phyloP scores from a whole-genome alignment of 2,888 invertebrate genomes.

The Chaetogeoica ovagalla region DNA sequence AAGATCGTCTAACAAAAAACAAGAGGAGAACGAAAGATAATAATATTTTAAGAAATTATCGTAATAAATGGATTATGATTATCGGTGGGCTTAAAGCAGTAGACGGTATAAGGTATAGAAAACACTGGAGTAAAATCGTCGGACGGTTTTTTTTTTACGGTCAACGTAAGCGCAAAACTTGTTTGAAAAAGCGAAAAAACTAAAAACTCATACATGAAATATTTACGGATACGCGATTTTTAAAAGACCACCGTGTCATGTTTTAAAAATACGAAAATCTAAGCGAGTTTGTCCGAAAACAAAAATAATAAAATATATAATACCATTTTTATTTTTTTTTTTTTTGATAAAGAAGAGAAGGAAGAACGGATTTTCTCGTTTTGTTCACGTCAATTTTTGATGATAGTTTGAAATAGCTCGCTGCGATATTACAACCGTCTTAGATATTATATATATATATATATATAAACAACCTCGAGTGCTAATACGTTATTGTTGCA shows the following conservation, averaged over 20 bases:
- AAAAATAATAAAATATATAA: neutral
- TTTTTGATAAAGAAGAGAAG: neutral
- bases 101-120: too few species aligned
- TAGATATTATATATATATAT: neutral
- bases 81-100: too few species aligned
- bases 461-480: neutral
- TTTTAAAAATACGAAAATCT: neutral
- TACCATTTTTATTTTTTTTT: too few species aligned
- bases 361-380: neutral
- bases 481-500: constrained; percentile 13
- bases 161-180: too few species aligned
- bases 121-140: too few species aligned
- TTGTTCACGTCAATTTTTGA: constrained; percentile 7
- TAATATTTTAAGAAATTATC: too few species aligned
- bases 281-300: neutral
- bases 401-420: neutral
- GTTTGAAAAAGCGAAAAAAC: too few species aligned
- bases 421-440: neutral
- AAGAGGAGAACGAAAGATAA: too few species aligned
- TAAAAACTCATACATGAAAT: too few species aligned
- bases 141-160: too few species aligned
- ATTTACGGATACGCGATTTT: neutral
- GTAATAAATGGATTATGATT: too few species aligned
- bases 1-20: too few species aligned
- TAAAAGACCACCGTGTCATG: neutral